A percentile compares a stretch with the other conserved stretches of the same genome.
These are phyloP conservation scores for Dermatophagoides farinae DNA, from an alignment of 1,140 invertebrate genomes.

Conservation along the genomic window DNA sequence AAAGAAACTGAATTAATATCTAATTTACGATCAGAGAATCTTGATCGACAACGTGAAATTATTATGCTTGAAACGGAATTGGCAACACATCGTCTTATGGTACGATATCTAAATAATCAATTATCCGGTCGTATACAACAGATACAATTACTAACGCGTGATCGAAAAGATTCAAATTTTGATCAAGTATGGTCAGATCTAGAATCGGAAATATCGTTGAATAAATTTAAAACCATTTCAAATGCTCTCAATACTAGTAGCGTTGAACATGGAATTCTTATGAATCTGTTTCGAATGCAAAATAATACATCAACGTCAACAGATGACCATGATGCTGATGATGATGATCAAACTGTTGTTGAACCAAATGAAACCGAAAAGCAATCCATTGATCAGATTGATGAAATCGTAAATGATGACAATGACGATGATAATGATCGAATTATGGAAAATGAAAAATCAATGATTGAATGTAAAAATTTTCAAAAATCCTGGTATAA, in stretches of 20 bases:
- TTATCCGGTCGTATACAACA: constrained; percentile 66
- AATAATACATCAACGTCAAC: not conserved
- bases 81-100: constrained; percentile 55
- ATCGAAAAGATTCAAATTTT: constrained; percentile 52
- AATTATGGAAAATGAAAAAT: no score
- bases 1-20: constrained; percentile 1
- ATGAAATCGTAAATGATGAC: constrained; percentile 29
- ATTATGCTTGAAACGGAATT: constrained; percentile 54
- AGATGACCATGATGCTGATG: not conserved
- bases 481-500: constrained; percentile 1
- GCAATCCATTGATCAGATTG: constrained; percentile 24
- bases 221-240: constrained; percentile 59
- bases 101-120: constrained; percentile 68
- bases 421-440: no score
- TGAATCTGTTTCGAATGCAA: not conserved
- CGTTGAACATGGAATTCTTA: constrained; percentile 19
- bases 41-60: constrained; percentile 26
- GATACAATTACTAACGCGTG: constrained; percentile 48
- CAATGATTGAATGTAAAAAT: not conserved
- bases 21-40: not conserved
- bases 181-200: constrained; percentile 62
- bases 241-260: constrained; percentile 23
- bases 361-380: not conserved
- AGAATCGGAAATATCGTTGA: constrained; percentile 62
- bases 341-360: not conserved